Evolutionary conservation across 2,113 vertebrate species (phyloP).

Genomic region (Toxotes chatareus): DNA sequence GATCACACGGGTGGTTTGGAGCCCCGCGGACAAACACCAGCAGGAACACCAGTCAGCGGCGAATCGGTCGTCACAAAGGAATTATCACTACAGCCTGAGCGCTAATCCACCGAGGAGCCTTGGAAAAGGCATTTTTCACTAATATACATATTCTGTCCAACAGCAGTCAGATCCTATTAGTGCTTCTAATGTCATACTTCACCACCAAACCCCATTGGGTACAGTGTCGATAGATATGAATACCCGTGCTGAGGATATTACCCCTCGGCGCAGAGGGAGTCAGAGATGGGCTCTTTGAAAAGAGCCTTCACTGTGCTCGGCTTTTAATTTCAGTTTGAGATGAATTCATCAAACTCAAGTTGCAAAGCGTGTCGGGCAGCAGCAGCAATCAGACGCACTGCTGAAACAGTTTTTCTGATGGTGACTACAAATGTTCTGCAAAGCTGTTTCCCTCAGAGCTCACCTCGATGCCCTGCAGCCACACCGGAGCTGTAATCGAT

Average conservation of each 20-base stretch:
- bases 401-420: conserved; percentile 40
- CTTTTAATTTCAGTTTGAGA: too few species aligned
- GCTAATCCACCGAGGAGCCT: conserved; percentile 45
- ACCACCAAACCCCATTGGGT: not conserved
- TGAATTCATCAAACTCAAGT: conserved; percentile 13
- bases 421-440: conserved; percentile 14
- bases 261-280: not conserved
- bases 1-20: conserved; percentile 19
- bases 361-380: conserved; percentile 24
- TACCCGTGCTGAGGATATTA: not conserved
- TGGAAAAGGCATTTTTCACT: conserved; percentile 30
- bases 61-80: conserved; percentile 27
- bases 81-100: conserved; percentile 28
- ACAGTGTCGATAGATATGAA: conserved; percentile 8
- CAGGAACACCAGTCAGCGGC: not conserved
- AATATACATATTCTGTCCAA: conserved; percentile 45
- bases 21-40: not conserved
- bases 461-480: too few species aligned
- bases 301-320: not conserved
- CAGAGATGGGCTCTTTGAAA: not conserved
- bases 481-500: too few species aligned
- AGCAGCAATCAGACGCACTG: not conserved
- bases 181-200: conserved; percentile 51
- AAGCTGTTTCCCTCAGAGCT: conserved; percentile 8
- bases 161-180: conserved; percentile 63